Conservation (phyloP, 1,140 invertebrate species). For the Nephila pilipes region DNA sequence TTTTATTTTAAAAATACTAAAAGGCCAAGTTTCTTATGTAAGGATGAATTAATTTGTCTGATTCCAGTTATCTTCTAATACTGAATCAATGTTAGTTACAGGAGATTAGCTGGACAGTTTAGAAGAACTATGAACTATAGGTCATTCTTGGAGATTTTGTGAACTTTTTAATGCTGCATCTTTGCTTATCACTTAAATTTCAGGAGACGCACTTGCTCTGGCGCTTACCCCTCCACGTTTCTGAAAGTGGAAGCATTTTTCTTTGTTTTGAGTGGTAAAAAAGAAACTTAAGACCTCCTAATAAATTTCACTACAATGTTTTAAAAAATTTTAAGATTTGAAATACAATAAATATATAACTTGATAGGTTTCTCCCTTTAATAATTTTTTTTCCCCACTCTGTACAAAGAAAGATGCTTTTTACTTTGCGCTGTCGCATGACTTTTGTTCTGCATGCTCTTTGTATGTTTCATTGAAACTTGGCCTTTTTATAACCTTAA, state of each 20-base stretch:
- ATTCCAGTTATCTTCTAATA: conserved; percentile 73
- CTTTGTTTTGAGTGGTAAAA: background rate
- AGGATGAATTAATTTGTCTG: conserved; percentile 59
- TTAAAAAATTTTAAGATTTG: no score
- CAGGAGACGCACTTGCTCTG: conserved; percentile 69
- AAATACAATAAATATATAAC: background rate
- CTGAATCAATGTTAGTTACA: conserved; percentile 69
- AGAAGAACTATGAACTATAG: conserved; percentile 54
- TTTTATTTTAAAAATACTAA: conserved; percentile 33
- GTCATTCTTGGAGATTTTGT: conserved; percentile 44
- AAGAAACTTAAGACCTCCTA: background rate
- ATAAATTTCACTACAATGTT: no score
- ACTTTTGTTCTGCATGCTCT: conserved; percentile 66
- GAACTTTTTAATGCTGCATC: conserved; percentile 59
- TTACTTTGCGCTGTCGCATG: conserved; percentile 66
- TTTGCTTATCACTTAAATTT: conserved; percentile 68
- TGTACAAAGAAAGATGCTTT: conserved; percentile 52
- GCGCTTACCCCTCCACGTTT: conserved; percentile 42
- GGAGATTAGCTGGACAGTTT: conserved; percentile 61
- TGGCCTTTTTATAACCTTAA: conserved; percentile 62
- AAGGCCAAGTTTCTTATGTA: conserved; percentile 69
- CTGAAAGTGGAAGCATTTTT: conserved; percentile 55
- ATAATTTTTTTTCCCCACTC: background rate
- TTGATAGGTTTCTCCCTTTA: background rate
- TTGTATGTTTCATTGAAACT: conserved; percentile 61